A percentile compares a stretch with the other conserved stretches of the same genome.
Evolutionary conservation across 1,140 invertebrate genomes (phyloP).

Genomic region (Octopus bimaculoides): DNA sequence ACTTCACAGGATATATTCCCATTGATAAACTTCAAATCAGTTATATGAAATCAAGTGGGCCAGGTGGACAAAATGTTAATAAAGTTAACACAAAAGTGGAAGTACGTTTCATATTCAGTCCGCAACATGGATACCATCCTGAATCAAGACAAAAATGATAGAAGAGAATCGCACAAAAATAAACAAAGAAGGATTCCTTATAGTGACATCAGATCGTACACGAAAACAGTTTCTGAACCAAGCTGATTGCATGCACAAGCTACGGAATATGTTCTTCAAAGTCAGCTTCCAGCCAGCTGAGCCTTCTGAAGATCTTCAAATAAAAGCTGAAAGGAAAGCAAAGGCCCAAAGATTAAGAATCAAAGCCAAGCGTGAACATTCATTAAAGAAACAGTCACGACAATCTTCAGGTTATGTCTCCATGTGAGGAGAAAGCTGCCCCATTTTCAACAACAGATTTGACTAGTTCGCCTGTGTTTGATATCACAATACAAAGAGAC

Average conservation of each 20-base stretch:
- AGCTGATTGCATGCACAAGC: constrained; percentile 84
- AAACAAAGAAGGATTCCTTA: constrained; percentile 80
- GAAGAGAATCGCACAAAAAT: constrained; percentile 66
- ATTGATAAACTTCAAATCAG: too few species aligned
- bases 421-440: too few species aligned
- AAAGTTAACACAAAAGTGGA: too few species aligned
- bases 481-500: too few species aligned
- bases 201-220: constrained; percentile 83
- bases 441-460: too few species aligned
- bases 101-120: too few species aligned
- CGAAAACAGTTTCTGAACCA: constrained; percentile 85
- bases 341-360: constrained; percentile 26
- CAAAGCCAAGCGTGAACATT: constrained; percentile 26
- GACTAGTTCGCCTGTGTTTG: too few species aligned
- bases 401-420: too few species aligned
- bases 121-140: constrained; percentile 79
- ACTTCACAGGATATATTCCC: too few species aligned
- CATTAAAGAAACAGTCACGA: constrained; percentile 26
- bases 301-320: constrained; percentile 66
- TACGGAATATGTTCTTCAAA: constrained; percentile 72
- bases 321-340: constrained; percentile 57
- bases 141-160: constrained; percentile 68
- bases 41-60: too few species aligned
- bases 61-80: too few species aligned
- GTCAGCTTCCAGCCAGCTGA: constrained; percentile 59